Evolutionary conservation across 1,140 invertebrate genomes (phyloP).

Genomic region (Megathymus violae): DNA sequence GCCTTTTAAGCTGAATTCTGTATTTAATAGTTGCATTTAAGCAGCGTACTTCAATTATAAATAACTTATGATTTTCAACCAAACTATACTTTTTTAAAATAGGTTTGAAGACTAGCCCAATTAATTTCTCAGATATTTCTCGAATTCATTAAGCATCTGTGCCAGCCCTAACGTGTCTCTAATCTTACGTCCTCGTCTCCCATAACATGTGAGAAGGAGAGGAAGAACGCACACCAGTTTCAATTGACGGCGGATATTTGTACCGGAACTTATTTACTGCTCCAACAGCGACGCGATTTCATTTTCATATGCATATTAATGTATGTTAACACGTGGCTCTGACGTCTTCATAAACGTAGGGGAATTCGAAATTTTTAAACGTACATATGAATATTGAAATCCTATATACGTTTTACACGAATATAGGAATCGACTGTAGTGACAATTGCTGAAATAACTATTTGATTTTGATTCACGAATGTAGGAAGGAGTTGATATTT

Average conservation of each 20-base stretch:
- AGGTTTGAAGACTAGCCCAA: too few relatives aligned
- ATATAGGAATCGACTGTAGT: constrained; percentile 4
- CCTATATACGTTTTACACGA: constrained; percentile 17
- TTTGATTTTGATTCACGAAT: too few relatives aligned
- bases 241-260: constrained; percentile 65
- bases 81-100: too few relatives aligned
- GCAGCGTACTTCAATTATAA: too few relatives aligned
- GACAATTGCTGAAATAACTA: constrained; percentile 24
- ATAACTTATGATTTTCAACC: too few relatives aligned
- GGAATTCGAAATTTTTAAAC: constrained; percentile 21
- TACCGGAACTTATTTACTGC: constrained; percentile 72
- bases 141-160: not conserved
- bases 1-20: too few relatives aligned
- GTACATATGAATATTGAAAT: constrained; percentile 36
- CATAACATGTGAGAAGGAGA: constrained; percentile 39
- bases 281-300: constrained; percentile 62
- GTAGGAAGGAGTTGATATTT: too few relatives aligned
- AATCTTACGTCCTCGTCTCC: constrained; percentile 33
- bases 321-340: constrained; percentile 43
- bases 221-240: constrained; percentile 43
- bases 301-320: constrained; percentile 66
- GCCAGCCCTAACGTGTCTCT: not conserved
- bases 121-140: too few relatives aligned
- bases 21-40: too few relatives aligned
- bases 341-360: constrained; percentile 38